Conservation (phyloP, 2,797 vertebrate genomes). For the Pteropus rufus region DNA sequence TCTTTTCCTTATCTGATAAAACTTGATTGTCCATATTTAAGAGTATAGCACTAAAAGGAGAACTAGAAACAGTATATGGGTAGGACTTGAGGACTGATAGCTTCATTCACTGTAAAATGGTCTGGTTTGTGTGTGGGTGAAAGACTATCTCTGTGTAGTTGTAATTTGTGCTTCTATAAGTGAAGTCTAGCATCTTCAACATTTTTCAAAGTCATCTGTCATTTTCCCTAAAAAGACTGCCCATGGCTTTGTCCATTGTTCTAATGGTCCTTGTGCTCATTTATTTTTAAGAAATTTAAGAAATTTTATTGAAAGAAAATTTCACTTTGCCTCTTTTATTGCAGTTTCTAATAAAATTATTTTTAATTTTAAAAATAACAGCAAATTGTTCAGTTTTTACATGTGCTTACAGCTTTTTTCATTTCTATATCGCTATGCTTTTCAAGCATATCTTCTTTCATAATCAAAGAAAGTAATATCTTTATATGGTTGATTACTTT, state of each 20-base stretch:
- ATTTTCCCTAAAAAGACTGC: not conserved
- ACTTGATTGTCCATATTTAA: not conserved
- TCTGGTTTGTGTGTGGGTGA: not conserved
- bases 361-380: not conserved
- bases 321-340: not conserved
- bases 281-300: not conserved
- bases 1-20: not conserved
- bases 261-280: not conserved
- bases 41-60: not conserved
- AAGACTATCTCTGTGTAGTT: not conserved
- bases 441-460: not conserved
- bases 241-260: not conserved
- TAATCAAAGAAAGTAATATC: not conserved
- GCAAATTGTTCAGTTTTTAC: not conserved
- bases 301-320: not conserved
- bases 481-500: not conserved
- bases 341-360: not conserved
- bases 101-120: not conserved
- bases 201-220: not conserved
- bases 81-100: not conserved
- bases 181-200: not conserved
- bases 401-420: not conserved
- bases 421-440: not conserved
- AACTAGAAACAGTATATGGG: not conserved
- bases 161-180: not conserved